A percentile compares a stretch with the other conserved stretches of the same genome.
Evolutionary conservation across 2,797 vertebrate genomes (phyloP).

Genomic region (Sebastes reedi): DNA sequence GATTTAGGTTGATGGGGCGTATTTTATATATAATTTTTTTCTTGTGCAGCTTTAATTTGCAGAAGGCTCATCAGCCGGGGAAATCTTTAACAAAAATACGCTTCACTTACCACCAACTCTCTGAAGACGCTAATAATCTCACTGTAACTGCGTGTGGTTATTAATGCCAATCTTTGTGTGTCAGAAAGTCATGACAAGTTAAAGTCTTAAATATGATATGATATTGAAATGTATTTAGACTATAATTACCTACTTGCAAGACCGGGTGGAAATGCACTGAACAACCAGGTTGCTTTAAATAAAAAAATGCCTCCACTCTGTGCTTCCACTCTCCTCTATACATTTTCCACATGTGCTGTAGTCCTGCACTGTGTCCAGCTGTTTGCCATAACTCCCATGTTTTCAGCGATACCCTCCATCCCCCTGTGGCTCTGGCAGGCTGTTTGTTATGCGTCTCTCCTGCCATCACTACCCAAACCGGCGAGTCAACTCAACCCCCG

Average conservation of each 20-base stretch:
- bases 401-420: neutral
- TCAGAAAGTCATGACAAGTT: too few species aligned
- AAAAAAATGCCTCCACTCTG: neutral
- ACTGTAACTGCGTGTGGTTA: neutral
- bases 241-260: neutral
- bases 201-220: too few species aligned
- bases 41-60: conserved; percentile 26
- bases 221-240: neutral
- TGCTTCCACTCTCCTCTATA: neutral
- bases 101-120: neutral
- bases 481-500: conserved; percentile 48
- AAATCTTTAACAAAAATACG: too few species aligned
- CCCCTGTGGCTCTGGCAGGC: conserved; percentile 39
- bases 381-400: conserved; percentile 35
- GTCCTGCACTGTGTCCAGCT: conserved; percentile 30
- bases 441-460: conserved; percentile 57
- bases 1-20: conserved; percentile 25
- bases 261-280: neutral
- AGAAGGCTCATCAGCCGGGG: neutral
- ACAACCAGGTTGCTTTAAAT: neutral
- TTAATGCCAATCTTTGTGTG: neutral
- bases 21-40: neutral
- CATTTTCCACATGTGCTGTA: neutral
- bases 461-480: conserved; percentile 38
- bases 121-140: too few species aligned